Evolutionary conservation across 2,113 vertebrate genomes (phyloP).

Genomic region (Tragelaphus scriptus): DNA sequence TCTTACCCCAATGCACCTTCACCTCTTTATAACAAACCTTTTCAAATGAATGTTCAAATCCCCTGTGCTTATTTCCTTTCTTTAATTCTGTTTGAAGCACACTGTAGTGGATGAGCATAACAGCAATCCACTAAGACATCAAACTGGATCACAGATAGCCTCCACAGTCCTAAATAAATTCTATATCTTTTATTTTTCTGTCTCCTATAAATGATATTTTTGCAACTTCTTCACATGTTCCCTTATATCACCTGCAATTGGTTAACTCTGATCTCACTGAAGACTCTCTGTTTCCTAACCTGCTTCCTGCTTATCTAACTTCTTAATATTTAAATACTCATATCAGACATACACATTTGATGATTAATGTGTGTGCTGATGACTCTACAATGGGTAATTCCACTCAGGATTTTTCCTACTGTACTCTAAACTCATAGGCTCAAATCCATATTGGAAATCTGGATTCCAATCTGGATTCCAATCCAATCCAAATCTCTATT

Average conservation of each 20-base stretch:
- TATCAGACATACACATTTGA: not conserved
- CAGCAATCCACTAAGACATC: not conserved
- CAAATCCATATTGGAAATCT: not conserved
- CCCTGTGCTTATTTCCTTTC: not conserved
- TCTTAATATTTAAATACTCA: not conserved
- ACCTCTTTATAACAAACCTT: not conserved
- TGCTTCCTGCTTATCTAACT: not conserved
- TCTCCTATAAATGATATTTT: not conserved
- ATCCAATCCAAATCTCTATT: not conserved
- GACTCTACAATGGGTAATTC: not conserved
- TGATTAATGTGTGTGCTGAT: not conserved
- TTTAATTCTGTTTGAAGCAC: not conserved
- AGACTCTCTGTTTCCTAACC: not conserved
- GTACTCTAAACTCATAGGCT: not conserved
- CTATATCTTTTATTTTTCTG: not conserved
- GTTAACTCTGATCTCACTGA: not conserved
- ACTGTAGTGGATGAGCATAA: not conserved
- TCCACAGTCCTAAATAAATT: not conserved
- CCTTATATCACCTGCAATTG: not conserved
- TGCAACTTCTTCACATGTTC: not conserved
- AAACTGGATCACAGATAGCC: not conserved
- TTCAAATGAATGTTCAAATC: not conserved
- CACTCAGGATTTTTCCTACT: not conserved
- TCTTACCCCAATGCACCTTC: accelerated
- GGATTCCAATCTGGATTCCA: too few species aligned